Evolutionary conservation across 2,797 vertebrate genomes (phyloP), one percentile per base, ranked within the genome.

Genomic region (Siniperca scherzeri): DNA sequence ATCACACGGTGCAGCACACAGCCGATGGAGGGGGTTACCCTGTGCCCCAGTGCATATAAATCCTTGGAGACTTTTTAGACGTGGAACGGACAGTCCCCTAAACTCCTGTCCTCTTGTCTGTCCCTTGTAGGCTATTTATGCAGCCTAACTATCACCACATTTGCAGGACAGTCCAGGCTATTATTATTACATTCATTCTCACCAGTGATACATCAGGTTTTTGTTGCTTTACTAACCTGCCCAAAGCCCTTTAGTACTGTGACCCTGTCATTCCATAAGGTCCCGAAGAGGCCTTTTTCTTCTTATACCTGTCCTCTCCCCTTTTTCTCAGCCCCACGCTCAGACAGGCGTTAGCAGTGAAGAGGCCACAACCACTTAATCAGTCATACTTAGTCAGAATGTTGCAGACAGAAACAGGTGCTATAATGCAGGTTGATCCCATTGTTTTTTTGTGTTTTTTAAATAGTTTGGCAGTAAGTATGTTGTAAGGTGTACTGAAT

Each of bases 1-100:
- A 99, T 88, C 98, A 99, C 94, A 99, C 98, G 0, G 96, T 98
- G 8, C 98, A 99, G 94, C 98, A 99, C 93, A 98, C 98, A 0
- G 96, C 97, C 0, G 98, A 99, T 60, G 96, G 97, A 0, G 96
- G 97, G 0, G 95, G 96, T 19, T 99, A 98, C 94, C 95, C 97
- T 2, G 98, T 98, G 78, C 92, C 97, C 0, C 95, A 98, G 68
- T 98, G 98, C 91, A 95, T 99, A 92, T 98, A 96, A 21, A 96
- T 86, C 74, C 25, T 17, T 25, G 4, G 16, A 33, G 56, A 79
- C 68, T 66, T 52, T 9, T 52, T n/a, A n/a, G n/a, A n/a, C n/a
- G n/a, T n/a, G n/a, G n/a, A 33, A 2, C 33, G 4, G 64, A 79
- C 81, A 38, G 36, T 53, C 21, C 27, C 44, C 48, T 46, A 33